Evolutionary conservation across 2,113 vertebrate species (phyloP).

Genomic region (Solea solea): DNA sequence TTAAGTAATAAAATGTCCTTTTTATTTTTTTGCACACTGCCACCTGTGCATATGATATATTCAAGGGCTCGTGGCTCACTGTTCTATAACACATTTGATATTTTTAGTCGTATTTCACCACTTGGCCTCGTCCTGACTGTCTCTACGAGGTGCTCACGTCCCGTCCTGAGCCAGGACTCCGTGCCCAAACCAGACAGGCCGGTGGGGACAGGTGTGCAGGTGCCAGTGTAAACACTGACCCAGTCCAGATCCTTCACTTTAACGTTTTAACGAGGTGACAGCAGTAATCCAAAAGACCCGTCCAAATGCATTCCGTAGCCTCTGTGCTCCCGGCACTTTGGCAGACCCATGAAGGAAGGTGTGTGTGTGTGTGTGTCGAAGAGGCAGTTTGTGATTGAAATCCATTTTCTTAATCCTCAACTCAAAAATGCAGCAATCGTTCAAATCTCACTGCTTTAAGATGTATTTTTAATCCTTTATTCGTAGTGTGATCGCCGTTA

Average conservation of each 20-base stretch:
- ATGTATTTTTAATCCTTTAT: slow-evolving; percentile 37
- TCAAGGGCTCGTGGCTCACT: slow-evolving; percentile 11
- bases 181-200: slow-evolving; percentile 48
- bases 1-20: not conserved
- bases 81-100: slow-evolving; percentile 15
- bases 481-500: not conserved
- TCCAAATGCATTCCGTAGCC: slow-evolving; percentile 44
- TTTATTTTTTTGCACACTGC: not conserved
- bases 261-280: slow-evolving; percentile 73
- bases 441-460: not conserved
- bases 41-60: slow-evolving; percentile 16
- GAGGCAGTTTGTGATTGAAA: slow-evolving; percentile 34
- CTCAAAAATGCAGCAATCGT: not conserved
- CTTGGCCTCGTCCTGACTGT: slow-evolving; percentile 29
- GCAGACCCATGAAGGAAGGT: slow-evolving; percentile 29
- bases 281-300: slow-evolving; percentile 50
- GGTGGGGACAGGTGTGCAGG: slow-evolving; percentile 30
- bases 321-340: slow-evolving; percentile 38
- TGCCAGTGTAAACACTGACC: slow-evolving; percentile 71
- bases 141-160: slow-evolving; percentile 43
- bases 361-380: slow-evolving; percentile 8
- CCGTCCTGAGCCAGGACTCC: slow-evolving; percentile 36
- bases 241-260: slow-evolving; percentile 63
- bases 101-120: slow-evolving; percentile 42
- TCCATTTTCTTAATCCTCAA: slow-evolving; percentile 44